Evolutionary conservation across 2,113 vertebrate species (phyloP).

Genomic region (Trogon melanurus): DNA sequence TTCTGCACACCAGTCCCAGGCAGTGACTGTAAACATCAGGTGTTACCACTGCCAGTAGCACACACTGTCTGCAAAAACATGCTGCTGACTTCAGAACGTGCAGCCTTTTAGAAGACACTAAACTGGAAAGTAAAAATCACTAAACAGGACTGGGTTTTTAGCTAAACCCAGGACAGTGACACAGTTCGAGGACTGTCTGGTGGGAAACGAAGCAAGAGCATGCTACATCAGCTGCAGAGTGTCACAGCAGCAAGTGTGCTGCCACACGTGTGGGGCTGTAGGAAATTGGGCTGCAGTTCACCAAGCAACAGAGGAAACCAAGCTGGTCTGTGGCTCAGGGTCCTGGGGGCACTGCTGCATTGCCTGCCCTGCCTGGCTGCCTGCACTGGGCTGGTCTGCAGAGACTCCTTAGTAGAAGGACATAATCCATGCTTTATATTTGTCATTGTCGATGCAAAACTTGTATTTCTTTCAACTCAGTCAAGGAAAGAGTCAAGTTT

Average conservation of each 20-base stretch:
- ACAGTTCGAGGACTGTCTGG: accelerated
- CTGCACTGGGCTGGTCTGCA: neutral
- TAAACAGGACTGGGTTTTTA: too few relatives aligned
- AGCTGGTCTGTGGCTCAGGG: neutral
- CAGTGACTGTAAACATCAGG: too few relatives aligned
- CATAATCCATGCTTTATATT: neutral
- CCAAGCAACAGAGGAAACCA: neutral
- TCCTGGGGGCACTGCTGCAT: accelerated
- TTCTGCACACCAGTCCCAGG: too few relatives aligned
- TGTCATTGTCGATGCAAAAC: neutral
- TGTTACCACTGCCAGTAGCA: too few relatives aligned
- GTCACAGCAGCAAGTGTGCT: neutral
- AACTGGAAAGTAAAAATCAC: too few relatives aligned
- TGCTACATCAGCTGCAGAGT: neutral
- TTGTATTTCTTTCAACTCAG: neutral
- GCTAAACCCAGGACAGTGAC: too few relatives aligned
- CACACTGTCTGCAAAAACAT: too few relatives aligned
- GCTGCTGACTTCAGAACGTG: too few relatives aligned
- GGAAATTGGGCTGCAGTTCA: neutral
- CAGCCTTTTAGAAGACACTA: too few relatives aligned
- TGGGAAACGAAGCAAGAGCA: accelerated
- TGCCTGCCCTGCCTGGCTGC: neutral
- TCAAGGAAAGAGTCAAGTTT: neutral
- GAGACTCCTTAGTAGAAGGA: neutral
- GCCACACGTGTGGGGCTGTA: neutral